Percentiles rank a stretch among this genome's conserved stretches.
phyloP scores from a whole-genome alignment of 1,140 invertebrate genomes.

The Drosophila sp. region DNA sequence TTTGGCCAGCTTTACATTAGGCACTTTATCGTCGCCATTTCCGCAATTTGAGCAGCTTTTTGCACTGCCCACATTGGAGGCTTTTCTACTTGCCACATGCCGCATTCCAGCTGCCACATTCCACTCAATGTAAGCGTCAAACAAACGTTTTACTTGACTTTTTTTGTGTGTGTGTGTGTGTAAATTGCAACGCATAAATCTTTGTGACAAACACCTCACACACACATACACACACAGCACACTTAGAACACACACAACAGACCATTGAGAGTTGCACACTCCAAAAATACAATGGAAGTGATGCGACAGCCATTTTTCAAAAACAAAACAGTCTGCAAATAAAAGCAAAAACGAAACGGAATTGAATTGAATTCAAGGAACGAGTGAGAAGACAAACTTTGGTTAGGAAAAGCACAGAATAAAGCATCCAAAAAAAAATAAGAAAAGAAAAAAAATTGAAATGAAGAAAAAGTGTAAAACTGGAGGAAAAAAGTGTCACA shows the following conservation, averaged over 20 bases:
- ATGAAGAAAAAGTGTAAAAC: conserved; percentile 33
- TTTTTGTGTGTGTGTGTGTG: conserved; percentile 52
- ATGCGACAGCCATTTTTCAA: conserved; percentile 81
- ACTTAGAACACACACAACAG: conserved; percentile 31
- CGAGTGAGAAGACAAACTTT: conserved; percentile 27
- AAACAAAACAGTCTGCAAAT: conserved; percentile 70
- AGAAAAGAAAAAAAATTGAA: no score
- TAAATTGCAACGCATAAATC: conserved; percentile 81
- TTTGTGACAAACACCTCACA: conserved; percentile 73
- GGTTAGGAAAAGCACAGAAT: conserved; percentile 9
- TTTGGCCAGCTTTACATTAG: conserved; percentile 36
- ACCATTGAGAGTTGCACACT: conserved; percentile 60
- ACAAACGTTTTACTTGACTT: conserved; percentile 66
- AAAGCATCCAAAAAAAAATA: conserved; percentile 27
- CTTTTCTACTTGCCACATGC: conserved; percentile 56
- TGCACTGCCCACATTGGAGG: conserved; percentile 44
- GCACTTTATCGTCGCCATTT: conserved; percentile 29
- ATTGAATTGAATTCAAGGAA: conserved; percentile 40
- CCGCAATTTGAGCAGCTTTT: conserved; percentile 10
- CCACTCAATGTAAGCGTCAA: conserved; percentile 76
- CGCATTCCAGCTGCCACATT: conserved; percentile 30
- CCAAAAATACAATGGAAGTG: conserved; percentile 78
- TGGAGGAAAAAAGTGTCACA: conserved; percentile 17
- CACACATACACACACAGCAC: conserved; percentile 19
- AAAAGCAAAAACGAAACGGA: conserved; percentile 31